Percentiles rank a stretch among this genome's conserved stretches.
Evolutionary conservation across 1,140 invertebrate genomes (phyloP).

Genomic region (Brachionus calyciflorus): DNA sequence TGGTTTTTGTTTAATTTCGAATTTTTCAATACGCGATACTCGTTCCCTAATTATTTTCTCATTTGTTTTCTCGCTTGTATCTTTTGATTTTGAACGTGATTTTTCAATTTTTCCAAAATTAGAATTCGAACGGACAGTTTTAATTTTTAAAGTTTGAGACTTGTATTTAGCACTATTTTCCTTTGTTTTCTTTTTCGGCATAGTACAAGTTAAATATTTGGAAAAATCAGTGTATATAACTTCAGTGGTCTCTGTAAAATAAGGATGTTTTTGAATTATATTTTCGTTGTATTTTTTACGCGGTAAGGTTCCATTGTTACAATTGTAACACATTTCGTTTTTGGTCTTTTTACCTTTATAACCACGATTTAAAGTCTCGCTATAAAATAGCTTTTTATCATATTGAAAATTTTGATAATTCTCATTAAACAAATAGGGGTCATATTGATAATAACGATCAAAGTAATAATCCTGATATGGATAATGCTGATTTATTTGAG

Average conservation of each 20-base stretch:
- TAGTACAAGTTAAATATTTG: neutral
- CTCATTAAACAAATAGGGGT: neutral
- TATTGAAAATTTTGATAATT: neutral
- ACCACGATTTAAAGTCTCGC: too few species aligned
- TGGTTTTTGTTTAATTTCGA: conserved; percentile 16
- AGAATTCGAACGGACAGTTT: neutral
- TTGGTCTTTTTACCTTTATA: neutral
- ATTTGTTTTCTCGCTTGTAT: neutral
- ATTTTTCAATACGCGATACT: neutral
- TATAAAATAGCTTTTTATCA: too few species aligned
- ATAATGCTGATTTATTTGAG: neutral
- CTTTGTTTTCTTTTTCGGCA: neutral
- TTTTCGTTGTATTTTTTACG: neutral
- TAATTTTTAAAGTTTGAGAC: neutral
- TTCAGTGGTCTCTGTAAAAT: too few species aligned
- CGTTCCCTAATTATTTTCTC: neutral
- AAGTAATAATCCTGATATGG: neutral
- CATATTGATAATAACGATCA: neutral
- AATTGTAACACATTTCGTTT: neutral
- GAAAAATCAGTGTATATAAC: neutral
- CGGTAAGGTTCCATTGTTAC: neutral
- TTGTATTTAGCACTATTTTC: neutral
- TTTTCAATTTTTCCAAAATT: too few species aligned
- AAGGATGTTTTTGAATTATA: neutral
- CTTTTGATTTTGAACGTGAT: neutral